Evolutionary conservation across 2,888 invertebrate species (phyloP).

Genomic region (Hyppa rectilinea): DNA sequence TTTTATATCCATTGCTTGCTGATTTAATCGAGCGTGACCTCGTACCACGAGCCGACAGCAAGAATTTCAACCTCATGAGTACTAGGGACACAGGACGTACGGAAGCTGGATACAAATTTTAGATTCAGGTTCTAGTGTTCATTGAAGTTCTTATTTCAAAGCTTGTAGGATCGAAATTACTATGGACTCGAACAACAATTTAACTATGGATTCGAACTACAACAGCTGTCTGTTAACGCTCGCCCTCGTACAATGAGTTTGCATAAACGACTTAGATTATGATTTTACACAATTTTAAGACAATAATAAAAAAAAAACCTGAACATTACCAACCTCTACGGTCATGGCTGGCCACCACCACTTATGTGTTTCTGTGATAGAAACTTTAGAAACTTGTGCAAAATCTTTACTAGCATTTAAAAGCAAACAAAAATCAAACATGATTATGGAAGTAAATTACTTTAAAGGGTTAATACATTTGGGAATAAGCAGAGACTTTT

Average conservation of each 20-base stretch:
- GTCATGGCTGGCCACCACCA: too few relatives aligned
- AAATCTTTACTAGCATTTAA: background rate
- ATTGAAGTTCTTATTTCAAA: background rate
- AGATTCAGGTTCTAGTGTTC: background rate
- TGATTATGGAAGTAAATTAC: background rate
- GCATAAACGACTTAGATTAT: background rate
- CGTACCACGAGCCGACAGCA: background rate
- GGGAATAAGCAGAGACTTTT: background rate
- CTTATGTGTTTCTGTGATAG: too few relatives aligned
- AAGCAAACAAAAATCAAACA: background rate
- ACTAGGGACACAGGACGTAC: background rate
- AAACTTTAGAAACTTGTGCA: too few relatives aligned
- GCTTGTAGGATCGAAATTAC: background rate
- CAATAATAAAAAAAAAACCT: background rate
- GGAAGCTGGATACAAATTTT: background rate
- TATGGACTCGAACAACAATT: too few relatives aligned
- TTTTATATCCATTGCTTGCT: background rate
- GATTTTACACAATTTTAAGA: background rate
- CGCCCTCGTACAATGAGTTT: background rate
- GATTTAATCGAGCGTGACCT: background rate
- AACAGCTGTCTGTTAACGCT: background rate
- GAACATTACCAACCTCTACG: too few relatives aligned
- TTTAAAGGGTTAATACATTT: background rate
- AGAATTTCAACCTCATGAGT: background rate
- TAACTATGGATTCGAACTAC: background rate